Base-by-base conservation (phyloP, 2,797 vertebrate species). In the Scomberomorus guttatus region DNA sequence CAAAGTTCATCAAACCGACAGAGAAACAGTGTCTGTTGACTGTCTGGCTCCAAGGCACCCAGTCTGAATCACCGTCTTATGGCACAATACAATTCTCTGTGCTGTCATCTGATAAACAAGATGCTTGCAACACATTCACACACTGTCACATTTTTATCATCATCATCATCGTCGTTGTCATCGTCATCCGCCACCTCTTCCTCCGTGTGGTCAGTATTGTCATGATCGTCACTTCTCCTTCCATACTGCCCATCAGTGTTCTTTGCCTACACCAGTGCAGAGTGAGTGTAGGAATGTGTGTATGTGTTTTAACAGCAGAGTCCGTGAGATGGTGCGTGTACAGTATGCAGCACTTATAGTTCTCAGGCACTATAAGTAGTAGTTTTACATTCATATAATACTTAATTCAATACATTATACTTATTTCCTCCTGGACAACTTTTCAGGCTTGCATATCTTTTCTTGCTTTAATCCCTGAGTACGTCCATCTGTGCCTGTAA, bases 31-130 rank as follows among this genome's bases (percentile, higher is more conserved):
- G 67, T 62, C 62, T 72, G 71, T 48, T 67, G 24, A 68, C 60
- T 62, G 68, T 82, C 71, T 77, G 75, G 22, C 48, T 79, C 39
- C 11, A 1, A 72, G 59, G 24, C 39, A 11, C 8, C 14, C 29
- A 12, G 51, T 66, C 66, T 79, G 77, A 84, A 74, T 82, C 72
- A 72, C 65, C 1, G 15, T 70, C 57, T 39, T 54, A 60, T 69
- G 42, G 55, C 50, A 76, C 80, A 83, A 61, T 57, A 56, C 48
- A n/a, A 72, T 67, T 57, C 9, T 44, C 68, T 72, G 51, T 68
- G 58, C 66, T 57, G 68, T 64, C 61, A 6, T 75, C 50, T 63
- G 72, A 76, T 60, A 67, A 82, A 82, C 81, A 84, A 37, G 18
- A 32, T 25, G 71, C 27, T 52, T 5, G 37, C 52, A 67, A 62